phyloP scores from a whole-genome alignment of 1,140 invertebrate species.

The Drosophila arawakana region DNA sequence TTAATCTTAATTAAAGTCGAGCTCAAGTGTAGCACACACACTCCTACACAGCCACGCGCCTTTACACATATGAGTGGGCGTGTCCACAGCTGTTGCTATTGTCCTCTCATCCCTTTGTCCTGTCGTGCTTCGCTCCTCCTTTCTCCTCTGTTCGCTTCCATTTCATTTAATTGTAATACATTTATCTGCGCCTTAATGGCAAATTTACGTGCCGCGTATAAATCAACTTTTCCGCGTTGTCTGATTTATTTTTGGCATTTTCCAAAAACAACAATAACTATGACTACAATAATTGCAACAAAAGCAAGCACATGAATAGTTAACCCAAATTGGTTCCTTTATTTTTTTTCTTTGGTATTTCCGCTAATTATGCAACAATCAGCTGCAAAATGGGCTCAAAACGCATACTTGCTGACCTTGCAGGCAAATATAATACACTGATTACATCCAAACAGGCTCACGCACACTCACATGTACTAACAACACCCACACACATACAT shows the following conservation, averaged over 20 bases:
- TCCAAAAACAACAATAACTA: conserved; percentile 11
- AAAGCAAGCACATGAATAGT: conserved; percentile 27
- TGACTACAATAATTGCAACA: neutral
- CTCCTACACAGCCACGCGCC: neutral
- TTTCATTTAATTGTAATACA: conserved; percentile 80
- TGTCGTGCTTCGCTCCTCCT: too few relatives aligned
- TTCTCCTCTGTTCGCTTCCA: conserved; percentile 12
- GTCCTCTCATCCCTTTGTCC: conserved; percentile 14
- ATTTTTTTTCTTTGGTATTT: conserved; percentile 6
- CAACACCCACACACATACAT: too few relatives aligned
- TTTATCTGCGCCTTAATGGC: conserved; percentile 77
- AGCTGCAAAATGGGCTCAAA: conserved; percentile 16
- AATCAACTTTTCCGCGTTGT: conserved; percentile 70
- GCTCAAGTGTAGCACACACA: conserved; percentile 42
- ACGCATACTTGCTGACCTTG: conserved; percentile 29
- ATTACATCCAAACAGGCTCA: conserved; percentile 45
- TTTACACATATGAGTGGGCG: conserved; percentile 21
- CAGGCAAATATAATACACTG: conserved; percentile 48
- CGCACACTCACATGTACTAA: neutral
- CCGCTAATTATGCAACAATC: conserved; percentile 70
- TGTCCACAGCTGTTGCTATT: conserved; percentile 67
- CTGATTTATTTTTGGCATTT: conserved; percentile 72
- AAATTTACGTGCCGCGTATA: conserved; percentile 77
- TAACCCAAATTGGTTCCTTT: conserved; percentile 48
- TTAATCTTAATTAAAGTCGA: conserved; percentile 80